These are phyloP conservation scores for Heliconius hermathena DNA, from an alignment of 1,140 invertebrate genomes.

Conservation along the genomic window DNA sequence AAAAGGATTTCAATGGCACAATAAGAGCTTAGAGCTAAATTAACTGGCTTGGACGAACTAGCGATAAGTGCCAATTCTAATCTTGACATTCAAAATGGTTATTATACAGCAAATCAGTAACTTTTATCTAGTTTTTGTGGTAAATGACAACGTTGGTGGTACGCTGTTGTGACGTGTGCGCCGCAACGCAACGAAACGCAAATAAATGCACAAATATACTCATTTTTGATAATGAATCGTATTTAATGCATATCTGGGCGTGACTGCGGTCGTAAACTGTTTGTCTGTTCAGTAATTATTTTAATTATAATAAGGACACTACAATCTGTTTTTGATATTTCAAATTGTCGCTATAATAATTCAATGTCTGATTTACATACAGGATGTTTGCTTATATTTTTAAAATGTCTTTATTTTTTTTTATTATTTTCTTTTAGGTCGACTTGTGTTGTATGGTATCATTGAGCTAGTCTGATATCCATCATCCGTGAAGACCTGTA, in stretches of 20 bases:
- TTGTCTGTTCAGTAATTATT: slow-evolving; percentile 71
- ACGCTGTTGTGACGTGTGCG: slow-evolving; percentile 67
- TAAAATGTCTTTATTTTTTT: background rate
- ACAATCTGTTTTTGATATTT: slow-evolving; percentile 64
- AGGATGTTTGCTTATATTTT: background rate
- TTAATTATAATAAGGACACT: slow-evolving; percentile 70
- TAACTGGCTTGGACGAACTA: too few species aligned
- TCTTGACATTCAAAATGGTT: slow-evolving; percentile 18
- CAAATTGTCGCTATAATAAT: slow-evolving; percentile 52
- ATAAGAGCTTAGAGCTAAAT: too few species aligned
- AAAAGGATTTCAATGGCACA: too few species aligned
- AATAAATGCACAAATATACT: slow-evolving; percentile 67
- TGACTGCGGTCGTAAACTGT: slow-evolving; percentile 75
- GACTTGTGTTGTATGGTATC: background rate
- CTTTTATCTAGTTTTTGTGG: slow-evolving; percentile 76
- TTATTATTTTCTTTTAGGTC: background rate
- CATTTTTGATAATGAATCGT: slow-evolving; percentile 79
- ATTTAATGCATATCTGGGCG: slow-evolving; percentile 68
- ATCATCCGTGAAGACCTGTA: too few species aligned
- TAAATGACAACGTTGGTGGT: slow-evolving; percentile 54
- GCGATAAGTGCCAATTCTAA: slow-evolving; percentile 44
- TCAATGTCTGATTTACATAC: slow-evolving; percentile 25
- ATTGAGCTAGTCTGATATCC: too few species aligned
- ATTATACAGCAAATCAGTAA: background rate
- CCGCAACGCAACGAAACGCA: slow-evolving; percentile 42